These are phyloP conservation scores for Rousettus leschenaultii DNA, from an alignment of 2,113 vertebrate genomes.

Conservation along the genomic window DNA sequence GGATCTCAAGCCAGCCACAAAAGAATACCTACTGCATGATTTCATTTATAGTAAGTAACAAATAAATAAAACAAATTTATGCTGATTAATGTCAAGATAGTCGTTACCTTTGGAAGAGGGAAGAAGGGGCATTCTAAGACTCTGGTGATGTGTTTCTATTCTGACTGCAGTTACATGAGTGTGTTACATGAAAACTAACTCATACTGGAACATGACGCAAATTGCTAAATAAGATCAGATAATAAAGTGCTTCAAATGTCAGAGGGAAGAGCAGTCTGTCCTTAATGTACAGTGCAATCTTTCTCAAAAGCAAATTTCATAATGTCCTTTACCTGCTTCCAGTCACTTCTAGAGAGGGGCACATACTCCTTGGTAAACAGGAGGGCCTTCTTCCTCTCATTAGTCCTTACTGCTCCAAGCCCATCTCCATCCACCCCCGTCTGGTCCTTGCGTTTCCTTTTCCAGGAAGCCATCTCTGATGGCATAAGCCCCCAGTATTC, in stretches of 20 bases:
- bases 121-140: neutral
- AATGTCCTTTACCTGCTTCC: neutral
- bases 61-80: neutral
- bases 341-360: neutral
- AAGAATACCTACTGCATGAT: neutral
- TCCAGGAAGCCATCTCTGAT: neutral
- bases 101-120: neutral
- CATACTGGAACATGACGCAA: slow-evolving; percentile 9
- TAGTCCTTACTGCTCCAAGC: neutral
- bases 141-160: neutral
- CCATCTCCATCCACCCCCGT: neutral
- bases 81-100: neutral
- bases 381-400: neutral
- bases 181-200: slow-evolving; percentile 6
- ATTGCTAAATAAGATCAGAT: slow-evolving; percentile 41
- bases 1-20: neutral
- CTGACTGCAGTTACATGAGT: neutral
- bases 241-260: slow-evolving; percentile 39
- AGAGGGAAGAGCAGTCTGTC: neutral
- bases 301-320: neutral
- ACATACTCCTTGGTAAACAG: neutral
- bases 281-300: neutral
- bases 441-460: neutral
- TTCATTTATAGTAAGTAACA: neutral
- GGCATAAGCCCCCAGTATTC: neutral